Evolutionary conservation across 2,113 vertebrate genomes (phyloP), one percentile per base, ranked within the genome.

Genomic region (Calyptommatus sinebrachiatus): DNA sequence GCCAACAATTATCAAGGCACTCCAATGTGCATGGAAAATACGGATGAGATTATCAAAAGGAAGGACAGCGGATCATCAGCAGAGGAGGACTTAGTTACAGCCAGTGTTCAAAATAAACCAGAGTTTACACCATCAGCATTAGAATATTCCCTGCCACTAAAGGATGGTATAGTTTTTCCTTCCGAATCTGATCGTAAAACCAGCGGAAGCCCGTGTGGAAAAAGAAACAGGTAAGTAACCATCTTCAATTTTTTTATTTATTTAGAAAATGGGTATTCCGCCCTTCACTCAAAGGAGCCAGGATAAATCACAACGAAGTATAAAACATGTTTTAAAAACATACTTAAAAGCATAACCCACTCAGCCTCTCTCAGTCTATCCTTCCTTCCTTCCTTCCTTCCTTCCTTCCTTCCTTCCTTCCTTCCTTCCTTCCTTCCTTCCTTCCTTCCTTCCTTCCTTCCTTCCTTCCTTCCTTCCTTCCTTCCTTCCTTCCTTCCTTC

Each of bases 181-280:
- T 14, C 73, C 69, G 92, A 79, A 29, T 81, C 82, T n/a, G 90
- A 88, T 20, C 80, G 3, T 62, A 82, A 91, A 79, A 85, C 22
- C 84, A 87, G 70, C 45, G 91, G 92, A 87, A 85, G 71, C 69
- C 93, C 73, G 0, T 4, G 60, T 73, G 93, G 88, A 29, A 92
- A 90, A 79, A 76, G 89, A 73, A 1, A n/a, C 63, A 84, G 83
- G 95, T 95, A 77, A 85, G 92, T 76, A 24, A 46, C 72, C 5
- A 76, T 68, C 80, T 72, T 88, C 45, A 41, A 41, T 41, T 41
- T 41, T 41, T 2, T 41, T 41, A 41, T 41, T 41, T 41, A 41
- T 41, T 41, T 41, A 41, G 35, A 41, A 41, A 41, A 41, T 41
- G 35, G 2, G 35, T 41, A 41, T 41, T 41, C 35, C 5, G 35